Evolutionary conservation across 2,888 invertebrate species (phyloP).

Genomic region (Lampropteryx suffumata): DNA sequence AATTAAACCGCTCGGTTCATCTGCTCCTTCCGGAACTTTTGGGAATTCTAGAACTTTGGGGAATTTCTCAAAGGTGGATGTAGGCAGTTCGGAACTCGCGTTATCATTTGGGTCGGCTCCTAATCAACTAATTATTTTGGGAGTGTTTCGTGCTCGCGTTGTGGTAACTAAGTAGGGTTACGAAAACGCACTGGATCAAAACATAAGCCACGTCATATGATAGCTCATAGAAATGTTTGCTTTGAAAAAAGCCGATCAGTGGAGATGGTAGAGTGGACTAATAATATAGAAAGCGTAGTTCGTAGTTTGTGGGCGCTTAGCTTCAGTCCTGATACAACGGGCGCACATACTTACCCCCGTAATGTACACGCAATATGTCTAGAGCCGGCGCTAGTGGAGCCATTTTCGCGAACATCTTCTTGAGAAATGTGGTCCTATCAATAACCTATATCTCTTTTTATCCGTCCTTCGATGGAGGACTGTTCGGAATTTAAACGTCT

Average conservation of each 20-base stretch:
- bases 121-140: constrained; percentile 18
- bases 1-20: constrained; percentile 35
- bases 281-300: too few relatives aligned
- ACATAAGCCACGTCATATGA: too few relatives aligned
- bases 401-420: too few relatives aligned
- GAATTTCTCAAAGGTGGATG: constrained; percentile 25
- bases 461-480: background rate
- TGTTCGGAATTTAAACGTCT: constrained; percentile 1
- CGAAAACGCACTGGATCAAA: too few relatives aligned
- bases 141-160: constrained; percentile 4
- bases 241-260: too few relatives aligned
- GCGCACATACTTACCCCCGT: background rate
- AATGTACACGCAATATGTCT: background rate
- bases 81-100: constrained; percentile 22
- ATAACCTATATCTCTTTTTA: constrained; percentile 1
- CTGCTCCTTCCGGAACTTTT: constrained; percentile 20
- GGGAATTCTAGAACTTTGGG: constrained; percentile 13
- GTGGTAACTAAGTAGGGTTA: too few relatives aligned
- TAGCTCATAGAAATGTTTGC: too few relatives aligned
- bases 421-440: constrained; percentile 5
- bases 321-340: too few relatives aligned
- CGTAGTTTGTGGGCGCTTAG: too few relatives aligned
- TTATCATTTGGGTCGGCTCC: constrained; percentile 21
- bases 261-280: too few relatives aligned
- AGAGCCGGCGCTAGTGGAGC: background rate